phyloP scores from a whole-genome alignment of 2,113 vertebrate species.

The Lates calcarifer region DNA sequence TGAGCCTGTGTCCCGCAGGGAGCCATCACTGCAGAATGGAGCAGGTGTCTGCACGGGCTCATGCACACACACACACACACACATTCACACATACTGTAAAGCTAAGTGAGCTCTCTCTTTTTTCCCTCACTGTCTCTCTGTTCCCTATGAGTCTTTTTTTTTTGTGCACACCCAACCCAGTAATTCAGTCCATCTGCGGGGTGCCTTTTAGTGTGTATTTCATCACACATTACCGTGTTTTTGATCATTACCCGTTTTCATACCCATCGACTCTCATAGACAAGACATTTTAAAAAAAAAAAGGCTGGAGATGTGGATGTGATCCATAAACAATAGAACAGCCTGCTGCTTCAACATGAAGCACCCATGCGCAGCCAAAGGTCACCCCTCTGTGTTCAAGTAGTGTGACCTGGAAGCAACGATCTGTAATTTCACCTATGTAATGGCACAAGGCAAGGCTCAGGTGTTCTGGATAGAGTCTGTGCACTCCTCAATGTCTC shows the following conservation, averaged over 20 bases:
- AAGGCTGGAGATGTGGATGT: conserved; percentile 21
- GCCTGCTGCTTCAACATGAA: conserved; percentile 28
- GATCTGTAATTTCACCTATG: conserved; percentile 61
- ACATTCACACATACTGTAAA: conserved; percentile 43
- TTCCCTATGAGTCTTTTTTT: conserved; percentile 16
- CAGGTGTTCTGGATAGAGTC: conserved; percentile 1
- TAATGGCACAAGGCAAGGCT: conserved; percentile 36
- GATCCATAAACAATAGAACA: conserved; percentile 46
- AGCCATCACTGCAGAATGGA: conserved; percentile 82
- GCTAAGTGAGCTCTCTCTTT: conserved; percentile 27
- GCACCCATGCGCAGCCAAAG: conserved; percentile 58
- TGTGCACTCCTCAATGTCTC: conserved; percentile 13
- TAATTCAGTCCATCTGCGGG: conserved; percentile 25
- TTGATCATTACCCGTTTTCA: conserved; percentile 43
- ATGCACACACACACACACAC: conserved; percentile 52
- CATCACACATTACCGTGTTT: conserved; percentile 42
- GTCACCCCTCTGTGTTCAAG: conserved; percentile 65
- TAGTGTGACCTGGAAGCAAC: conserved; percentile 76
- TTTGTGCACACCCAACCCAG: conserved; percentile 32
- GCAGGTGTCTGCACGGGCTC: conserved; percentile 84
- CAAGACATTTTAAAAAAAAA: background rate
- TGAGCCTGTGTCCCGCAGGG: conserved; percentile 83
- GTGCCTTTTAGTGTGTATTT: conserved; percentile 34
- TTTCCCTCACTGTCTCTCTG: conserved; percentile 23
- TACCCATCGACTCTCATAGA: background rate